Conservation (phyloP, 2,113 vertebrate genomes). For the Arizona elegans region DNA sequence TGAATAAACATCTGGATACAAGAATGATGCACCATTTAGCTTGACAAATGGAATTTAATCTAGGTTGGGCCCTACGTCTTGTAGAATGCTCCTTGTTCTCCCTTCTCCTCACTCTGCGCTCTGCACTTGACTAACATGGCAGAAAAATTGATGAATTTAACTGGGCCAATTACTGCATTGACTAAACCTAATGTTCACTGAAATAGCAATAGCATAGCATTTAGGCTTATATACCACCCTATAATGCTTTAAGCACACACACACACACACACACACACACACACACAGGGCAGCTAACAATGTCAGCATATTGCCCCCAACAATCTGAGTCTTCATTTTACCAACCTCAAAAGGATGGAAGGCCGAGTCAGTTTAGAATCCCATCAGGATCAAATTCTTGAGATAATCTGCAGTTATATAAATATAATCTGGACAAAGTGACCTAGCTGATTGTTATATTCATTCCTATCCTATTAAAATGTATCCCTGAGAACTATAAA, state of each 20-base stretch:
- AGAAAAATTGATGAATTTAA: not conserved
- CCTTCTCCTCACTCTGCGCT: not conserved
- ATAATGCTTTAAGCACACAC: not conserved
- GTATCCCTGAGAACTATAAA: not conserved
- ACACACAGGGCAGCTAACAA: not conserved
- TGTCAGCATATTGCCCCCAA: not conserved
- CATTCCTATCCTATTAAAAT: not conserved
- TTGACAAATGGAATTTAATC: not conserved
- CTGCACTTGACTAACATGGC: not conserved
- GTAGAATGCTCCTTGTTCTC: not conserved
- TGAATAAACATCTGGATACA: not conserved
- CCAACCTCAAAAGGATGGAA: not conserved
- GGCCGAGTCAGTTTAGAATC: not conserved
- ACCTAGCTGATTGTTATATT: not conserved
- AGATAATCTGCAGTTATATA: not conserved
- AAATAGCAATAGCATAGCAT: not conserved
- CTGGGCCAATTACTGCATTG: not conserved
- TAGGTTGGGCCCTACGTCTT: not conserved
- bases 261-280: no score
- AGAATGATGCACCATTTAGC: not conserved
- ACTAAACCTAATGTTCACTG: no score
- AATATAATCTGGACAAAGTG: not conserved
- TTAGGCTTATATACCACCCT: not conserved
- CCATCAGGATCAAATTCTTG: not conserved
- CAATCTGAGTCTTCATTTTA: not conserved